Base-by-base conservation (phyloP, 2,888 invertebrate species). In the Oscheius sp. region DNA sequence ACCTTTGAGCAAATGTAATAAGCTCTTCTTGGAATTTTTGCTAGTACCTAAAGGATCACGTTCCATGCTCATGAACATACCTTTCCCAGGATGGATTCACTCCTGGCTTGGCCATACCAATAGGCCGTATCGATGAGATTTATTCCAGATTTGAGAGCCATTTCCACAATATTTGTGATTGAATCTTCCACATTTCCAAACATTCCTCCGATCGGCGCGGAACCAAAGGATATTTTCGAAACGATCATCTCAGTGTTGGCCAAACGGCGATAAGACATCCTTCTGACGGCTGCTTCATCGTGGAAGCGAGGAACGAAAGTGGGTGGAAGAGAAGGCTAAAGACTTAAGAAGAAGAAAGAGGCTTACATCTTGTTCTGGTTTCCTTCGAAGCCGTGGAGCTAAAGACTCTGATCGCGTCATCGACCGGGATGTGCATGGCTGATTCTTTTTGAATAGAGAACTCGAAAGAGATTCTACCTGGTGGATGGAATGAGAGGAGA, bases 91-190 rank as follows among this genome's bases (percentile, higher is more conserved):
- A 92, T 89, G 74, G 89, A 90, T 88, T 96, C 95, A 0, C 95
- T 92, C 71, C 90, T 90, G 0, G 95, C 93, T 86, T 93, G 92
- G 0, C 96, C 96, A 86, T 96, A 96, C 91, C 92, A 96, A 0
- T 94, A 94, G 0, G 92, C 93, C 0, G 94, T 95, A 86, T 96
- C 96, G 69, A 96, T 91, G 83, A 93, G 94, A 88, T 96, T 96
- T 20, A 96, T 90, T 5, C 78, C 75, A 61, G 52, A 89, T 84
- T 91, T 91, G 2, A 96, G 86, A 0, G 92, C 92, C 78, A 91
- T 89, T 63, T 90, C 90, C 39, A 96, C 90, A 0, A 93, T 90
- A 66, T 90, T 88, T 15, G 73, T 75, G 42, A 91, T 91, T 76
- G 91, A 91, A 29, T 90, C 88, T 53, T 92, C 90, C 0, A 83